phyloP scores from a whole-genome alignment of 1,140 invertebrate species.

The Cyclargus thomasi region DNA sequence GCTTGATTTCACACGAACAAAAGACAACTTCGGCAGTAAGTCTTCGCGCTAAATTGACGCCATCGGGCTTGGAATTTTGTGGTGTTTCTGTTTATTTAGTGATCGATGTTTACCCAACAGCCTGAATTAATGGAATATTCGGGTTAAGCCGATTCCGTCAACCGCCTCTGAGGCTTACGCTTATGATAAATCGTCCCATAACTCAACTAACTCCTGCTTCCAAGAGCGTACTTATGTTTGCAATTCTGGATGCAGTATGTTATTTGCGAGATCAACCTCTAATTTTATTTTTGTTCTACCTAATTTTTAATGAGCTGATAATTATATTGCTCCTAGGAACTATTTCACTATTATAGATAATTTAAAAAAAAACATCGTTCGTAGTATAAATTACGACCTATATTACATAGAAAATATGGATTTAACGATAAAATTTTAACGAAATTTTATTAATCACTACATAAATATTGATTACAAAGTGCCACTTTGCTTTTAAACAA shows the following conservation, averaged over 20 bases:
- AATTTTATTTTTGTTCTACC: neutral
- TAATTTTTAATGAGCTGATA: neutral
- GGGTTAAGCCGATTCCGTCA: constrained; percentile 43
- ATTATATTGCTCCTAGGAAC: no score
- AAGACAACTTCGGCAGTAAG: constrained; percentile 37
- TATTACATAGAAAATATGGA: no score
- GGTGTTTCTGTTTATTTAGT: constrained; percentile 44
- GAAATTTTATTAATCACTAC: no score
- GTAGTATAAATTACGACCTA: no score
- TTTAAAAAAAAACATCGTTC: no score
- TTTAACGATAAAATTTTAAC: no score
- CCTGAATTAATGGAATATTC: constrained; percentile 56
- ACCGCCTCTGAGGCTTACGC: constrained; percentile 20
- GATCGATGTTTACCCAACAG: constrained; percentile 47
- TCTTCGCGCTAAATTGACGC: constrained; percentile 31
- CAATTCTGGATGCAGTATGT: neutral
- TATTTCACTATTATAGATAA: no score
- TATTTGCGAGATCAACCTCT: neutral
- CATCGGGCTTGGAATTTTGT: constrained; percentile 30
- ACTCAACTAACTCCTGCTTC: neutral
- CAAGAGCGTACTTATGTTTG: neutral
- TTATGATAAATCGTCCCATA: neutral
- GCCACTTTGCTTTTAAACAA: no score
- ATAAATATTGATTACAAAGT: no score
- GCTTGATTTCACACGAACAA: constrained; percentile 41